phyloP scores from a whole-genome alignment of 1,140 invertebrate genomes.

The Aplysia californica region DNA sequence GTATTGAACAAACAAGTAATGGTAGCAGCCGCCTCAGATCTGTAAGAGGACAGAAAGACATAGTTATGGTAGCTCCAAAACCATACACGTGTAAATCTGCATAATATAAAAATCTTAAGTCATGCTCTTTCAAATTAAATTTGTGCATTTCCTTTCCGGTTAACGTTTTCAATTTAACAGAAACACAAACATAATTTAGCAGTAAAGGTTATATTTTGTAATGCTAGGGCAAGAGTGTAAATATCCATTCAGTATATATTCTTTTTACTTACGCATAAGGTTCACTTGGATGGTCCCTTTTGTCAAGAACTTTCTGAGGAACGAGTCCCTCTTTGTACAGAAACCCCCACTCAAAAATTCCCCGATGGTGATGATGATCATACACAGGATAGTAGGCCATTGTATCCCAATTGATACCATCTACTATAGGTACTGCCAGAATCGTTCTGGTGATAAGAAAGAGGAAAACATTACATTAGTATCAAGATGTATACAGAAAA shows the following conservation, averaged over 20 bases:
- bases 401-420: slow-evolving; percentile 84
- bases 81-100: too few species aligned
- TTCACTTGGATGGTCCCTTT: slow-evolving; percentile 85
- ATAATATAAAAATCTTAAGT: too few species aligned
- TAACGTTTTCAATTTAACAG: too few species aligned
- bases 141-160: too few species aligned
- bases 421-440: slow-evolving; percentile 98
- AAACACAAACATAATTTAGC: too few species aligned
- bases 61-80: too few species aligned
- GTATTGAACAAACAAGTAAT: too few species aligned
- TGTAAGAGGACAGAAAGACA: too few species aligned
- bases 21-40: too few species aligned
- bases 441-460: slow-evolving; percentile 72
- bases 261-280: slow-evolving; percentile 83
- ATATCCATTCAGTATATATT: background rate
- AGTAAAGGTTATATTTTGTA: too few species aligned
- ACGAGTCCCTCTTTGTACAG: slow-evolving; percentile 98
- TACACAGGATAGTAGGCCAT: slow-evolving; percentile 96
- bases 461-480: background rate
- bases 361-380: slow-evolving; percentile 77
- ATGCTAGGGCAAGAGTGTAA: too few species aligned
- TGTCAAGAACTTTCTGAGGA: slow-evolving; percentile 82
- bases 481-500: background rate
- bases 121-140: too few species aligned
- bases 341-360: slow-evolving; percentile 99